Conservation (phyloP, 1,140 invertebrate genomes). For the Microplitis mediator region DNA sequence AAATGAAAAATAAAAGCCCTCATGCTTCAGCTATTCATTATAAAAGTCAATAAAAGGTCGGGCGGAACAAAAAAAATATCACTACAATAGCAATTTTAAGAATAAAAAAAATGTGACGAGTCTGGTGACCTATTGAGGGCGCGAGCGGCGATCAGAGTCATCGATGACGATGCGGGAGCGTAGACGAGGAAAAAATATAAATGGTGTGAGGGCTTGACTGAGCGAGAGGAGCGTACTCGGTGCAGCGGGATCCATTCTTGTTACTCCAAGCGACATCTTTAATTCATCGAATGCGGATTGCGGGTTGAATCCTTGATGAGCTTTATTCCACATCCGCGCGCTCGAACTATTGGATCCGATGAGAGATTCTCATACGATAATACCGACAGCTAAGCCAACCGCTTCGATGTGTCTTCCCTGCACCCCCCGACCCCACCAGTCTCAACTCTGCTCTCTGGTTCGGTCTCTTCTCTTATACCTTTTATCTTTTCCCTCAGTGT, state of each 20-base stretch:
- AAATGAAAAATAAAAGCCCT: too few relatives aligned
- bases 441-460: slow-evolving; percentile 22
- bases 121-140: too few relatives aligned
- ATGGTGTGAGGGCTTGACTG: slow-evolving; percentile 29
- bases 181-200: slow-evolving; percentile 20
- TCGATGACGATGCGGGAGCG: not conserved
- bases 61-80: too few relatives aligned
- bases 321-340: slow-evolving; percentile 61
- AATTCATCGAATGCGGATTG: slow-evolving; percentile 63
- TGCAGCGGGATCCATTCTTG: slow-evolving; percentile 52
- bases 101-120: too few relatives aligned
- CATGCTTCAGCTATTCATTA: too few relatives aligned
- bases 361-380: slow-evolving; percentile 56
- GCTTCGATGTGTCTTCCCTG: slow-evolving; percentile 30
- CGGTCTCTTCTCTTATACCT: slow-evolving; percentile 9
- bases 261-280: slow-evolving; percentile 61
- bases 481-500: slow-evolving; percentile 5
- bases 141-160: too few relatives aligned
- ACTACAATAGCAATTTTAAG: too few relatives aligned
- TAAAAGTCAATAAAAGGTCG: too few relatives aligned
- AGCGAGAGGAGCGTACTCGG: slow-evolving; percentile 18
- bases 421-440: slow-evolving; percentile 3
- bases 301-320: slow-evolving; percentile 60
- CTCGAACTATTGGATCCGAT: slow-evolving; percentile 60
- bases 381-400: slow-evolving; percentile 32